These are phyloP conservation scores for Trilocha varians DNA, from an alignment of 2,888 invertebrate species.

Conservation along the genomic window DNA sequence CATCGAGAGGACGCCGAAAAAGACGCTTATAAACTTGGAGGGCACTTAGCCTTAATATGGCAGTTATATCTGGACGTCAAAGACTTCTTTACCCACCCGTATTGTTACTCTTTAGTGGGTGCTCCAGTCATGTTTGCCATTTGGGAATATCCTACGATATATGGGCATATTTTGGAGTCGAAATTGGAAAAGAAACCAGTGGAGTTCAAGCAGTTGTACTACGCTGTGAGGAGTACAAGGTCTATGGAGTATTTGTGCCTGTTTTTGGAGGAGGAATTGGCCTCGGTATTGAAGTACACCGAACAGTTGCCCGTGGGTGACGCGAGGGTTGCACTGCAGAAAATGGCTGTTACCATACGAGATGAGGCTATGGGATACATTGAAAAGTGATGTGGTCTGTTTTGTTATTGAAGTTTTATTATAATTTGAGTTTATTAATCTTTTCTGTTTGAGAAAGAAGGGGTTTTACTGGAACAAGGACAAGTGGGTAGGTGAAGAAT, in stretches of 20 bases:
- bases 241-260: slow-evolving; percentile 46
- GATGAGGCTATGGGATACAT: slow-evolving; percentile 52
- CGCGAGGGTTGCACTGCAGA: slow-evolving; percentile 46
- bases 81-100: slow-evolving; percentile 57
- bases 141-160: slow-evolving; percentile 60
- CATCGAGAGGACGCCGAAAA: slow-evolving; percentile 36
- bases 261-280: slow-evolving; percentile 49
- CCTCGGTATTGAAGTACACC: slow-evolving; percentile 38
- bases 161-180: slow-evolving; percentile 43
- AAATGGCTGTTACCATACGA: slow-evolving; percentile 56
- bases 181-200: slow-evolving; percentile 40
- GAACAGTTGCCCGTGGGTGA: slow-evolving; percentile 51
- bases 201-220: slow-evolving; percentile 49
- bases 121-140: slow-evolving; percentile 50
- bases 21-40: slow-evolving; percentile 53
- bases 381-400: slow-evolving; percentile 43
- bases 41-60: slow-evolving; percentile 58
- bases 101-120: slow-evolving; percentile 53
- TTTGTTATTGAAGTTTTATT: too few species aligned
- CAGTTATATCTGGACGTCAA: slow-evolving; percentile 57
- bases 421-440: too few species aligned
- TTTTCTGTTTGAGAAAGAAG: too few species aligned
- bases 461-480: too few species aligned
- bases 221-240: slow-evolving; percentile 49
- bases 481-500: too few species aligned